These are phyloP conservation scores for Pterophyllum scalare DNA, from an alignment of 2,113 vertebrate species.

Conservation along the genomic window DNA sequence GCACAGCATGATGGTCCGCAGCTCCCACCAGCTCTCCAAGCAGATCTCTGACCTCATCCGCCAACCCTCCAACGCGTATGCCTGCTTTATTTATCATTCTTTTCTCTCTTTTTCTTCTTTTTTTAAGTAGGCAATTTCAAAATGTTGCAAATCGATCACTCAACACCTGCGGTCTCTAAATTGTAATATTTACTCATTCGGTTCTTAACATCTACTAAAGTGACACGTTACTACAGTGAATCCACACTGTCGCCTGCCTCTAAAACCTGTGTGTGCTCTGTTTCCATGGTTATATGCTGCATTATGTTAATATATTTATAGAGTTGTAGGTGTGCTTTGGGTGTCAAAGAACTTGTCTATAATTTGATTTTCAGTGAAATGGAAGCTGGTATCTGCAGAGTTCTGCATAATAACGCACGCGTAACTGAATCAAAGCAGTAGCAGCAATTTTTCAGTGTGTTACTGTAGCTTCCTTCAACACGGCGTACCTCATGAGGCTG, in stretches of 20 bases:
- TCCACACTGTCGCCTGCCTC: not conserved
- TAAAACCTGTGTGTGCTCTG: slow-evolving; percentile 10
- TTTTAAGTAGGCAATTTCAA: not conserved
- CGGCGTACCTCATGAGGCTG: not conserved
- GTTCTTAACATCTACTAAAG: not conserved
- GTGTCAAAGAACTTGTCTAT: slow-evolving; percentile 22
- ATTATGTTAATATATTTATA: slow-evolving; percentile 62
- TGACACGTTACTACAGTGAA: not conserved
- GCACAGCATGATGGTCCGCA: slow-evolving; percentile 99
- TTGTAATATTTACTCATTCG: not conserved
- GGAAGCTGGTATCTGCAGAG: slow-evolving; percentile 5
- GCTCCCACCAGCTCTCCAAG: slow-evolving; percentile 98
- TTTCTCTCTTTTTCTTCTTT: no score
- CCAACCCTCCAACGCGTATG: slow-evolving; percentile 91
- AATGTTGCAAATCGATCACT: not conserved
- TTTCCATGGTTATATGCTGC: slow-evolving; percentile 47
- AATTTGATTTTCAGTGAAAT: slow-evolving; percentile 23
- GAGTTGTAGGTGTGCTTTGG: slow-evolving; percentile 38
- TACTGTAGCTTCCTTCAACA: not conserved
- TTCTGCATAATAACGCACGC: slow-evolving; percentile 22
- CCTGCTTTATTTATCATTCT: slow-evolving; percentile 3
- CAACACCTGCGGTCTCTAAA: not conserved
- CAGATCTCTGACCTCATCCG: slow-evolving; percentile 99
- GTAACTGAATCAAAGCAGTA: slow-evolving; percentile 1
- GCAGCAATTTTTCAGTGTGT: not conserved